Evolutionary conservation across 2,888 invertebrate genomes (phyloP).

Genomic region (Sminthurides aquaticus): DNA sequence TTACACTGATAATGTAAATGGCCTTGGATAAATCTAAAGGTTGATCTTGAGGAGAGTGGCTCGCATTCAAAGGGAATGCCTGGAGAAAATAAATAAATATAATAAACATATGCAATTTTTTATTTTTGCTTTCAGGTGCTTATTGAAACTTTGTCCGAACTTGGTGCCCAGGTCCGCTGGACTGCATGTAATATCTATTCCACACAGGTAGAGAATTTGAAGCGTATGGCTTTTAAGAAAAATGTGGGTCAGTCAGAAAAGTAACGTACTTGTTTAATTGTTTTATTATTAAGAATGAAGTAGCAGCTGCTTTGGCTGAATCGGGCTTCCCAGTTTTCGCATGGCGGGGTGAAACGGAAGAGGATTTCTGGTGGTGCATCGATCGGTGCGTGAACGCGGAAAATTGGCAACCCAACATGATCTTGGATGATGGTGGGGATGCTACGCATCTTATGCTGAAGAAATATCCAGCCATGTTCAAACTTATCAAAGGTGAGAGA

Average conservation of each 20-base stretch:
- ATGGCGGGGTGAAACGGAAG: conserved; percentile 95
- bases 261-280: conserved; percentile 5
- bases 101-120: neutral
- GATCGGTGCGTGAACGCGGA: conserved; percentile 87
- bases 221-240: conserved; percentile 2
- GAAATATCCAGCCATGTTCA: conserved; percentile 87
- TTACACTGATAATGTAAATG: too few species aligned
- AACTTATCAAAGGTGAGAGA: conserved; percentile 75
- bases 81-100: neutral
- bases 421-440: conserved; percentile 94
- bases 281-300: conserved; percentile 67
- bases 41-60: too few species aligned
- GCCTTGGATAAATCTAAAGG: too few species aligned
- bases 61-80: too few species aligned
- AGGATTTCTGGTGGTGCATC: conserved; percentile 99
- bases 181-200: conserved; percentile 96
- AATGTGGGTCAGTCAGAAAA: neutral
- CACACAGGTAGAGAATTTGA: conserved; percentile 71
- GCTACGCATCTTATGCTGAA: conserved; percentile 93
- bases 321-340: conserved; percentile 82
- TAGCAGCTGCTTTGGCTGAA: conserved; percentile 89
- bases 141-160: conserved; percentile 77
- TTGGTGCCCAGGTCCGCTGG: conserved; percentile 79
- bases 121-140: conserved; percentile 52
- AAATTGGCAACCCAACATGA: conserved; percentile 96